A percentile compares a stretch with the other conserved stretches of the same genome.
Conservation (phyloP, 2,113 vertebrate genomes). For the mouse (Mus musculus) region DNA sequence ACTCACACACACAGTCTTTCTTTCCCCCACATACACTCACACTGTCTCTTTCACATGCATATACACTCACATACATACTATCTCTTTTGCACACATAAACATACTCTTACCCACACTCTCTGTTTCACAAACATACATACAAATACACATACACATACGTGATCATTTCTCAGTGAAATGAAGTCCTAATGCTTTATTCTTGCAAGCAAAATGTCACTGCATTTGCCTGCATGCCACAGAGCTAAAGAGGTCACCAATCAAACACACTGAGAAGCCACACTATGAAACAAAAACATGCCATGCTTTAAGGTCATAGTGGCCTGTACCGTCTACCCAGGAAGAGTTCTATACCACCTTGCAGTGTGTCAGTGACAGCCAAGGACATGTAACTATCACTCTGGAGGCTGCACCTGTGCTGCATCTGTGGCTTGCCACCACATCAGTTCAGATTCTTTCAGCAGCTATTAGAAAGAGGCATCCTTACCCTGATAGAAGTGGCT, state of each 20-base stretch:
- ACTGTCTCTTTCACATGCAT: too few relatives aligned
- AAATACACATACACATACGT: not conserved
- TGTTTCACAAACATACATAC: not conserved
- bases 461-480: slow-evolving; percentile 50
- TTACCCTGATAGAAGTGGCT: slow-evolving; percentile 65
- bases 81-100: too few relatives aligned
- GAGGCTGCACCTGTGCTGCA: slow-evolving; percentile 18
- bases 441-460: slow-evolving; percentile 75
- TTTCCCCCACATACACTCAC: not conserved
- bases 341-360: not conserved
- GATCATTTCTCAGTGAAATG: not conserved
- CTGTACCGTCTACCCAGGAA: not conserved
- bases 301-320: not conserved
- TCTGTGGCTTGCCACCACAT: not conserved
- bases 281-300: slow-evolving; percentile 39
- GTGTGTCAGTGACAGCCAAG: not conserved
- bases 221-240: slow-evolving; percentile 34
- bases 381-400: not conserved
- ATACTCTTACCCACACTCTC: too few relatives aligned
- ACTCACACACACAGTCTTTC: not conserved
- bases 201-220: slow-evolving; percentile 50
- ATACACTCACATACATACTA: not conserved
- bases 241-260: slow-evolving; percentile 51
- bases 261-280: not conserved
- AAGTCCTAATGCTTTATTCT: slow-evolving; percentile 24